These are phyloP conservation scores for Orthosia gothica DNA, from an alignment of 2,888 invertebrate genomes.

Conservation along the genomic window DNA sequence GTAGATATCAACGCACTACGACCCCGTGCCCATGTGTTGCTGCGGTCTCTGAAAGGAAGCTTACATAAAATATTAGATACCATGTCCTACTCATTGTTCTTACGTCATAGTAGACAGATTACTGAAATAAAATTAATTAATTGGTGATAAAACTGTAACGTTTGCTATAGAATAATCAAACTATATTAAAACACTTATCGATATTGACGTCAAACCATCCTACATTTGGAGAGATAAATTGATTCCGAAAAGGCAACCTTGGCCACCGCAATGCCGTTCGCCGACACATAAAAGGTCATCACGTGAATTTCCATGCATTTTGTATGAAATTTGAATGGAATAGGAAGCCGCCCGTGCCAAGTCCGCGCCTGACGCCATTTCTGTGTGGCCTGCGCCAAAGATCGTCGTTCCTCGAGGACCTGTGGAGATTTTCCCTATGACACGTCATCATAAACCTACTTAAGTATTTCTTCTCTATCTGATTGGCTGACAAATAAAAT, in stretches of 20 bases:
- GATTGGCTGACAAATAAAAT: not conserved
- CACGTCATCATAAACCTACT: not conserved
- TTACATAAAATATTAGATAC: not conserved
- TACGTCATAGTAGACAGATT: slow-evolving; percentile 6
- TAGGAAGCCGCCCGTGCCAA: no score
- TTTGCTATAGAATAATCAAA: slow-evolving; percentile 3
- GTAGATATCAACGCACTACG: no score
- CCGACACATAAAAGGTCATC: no score
- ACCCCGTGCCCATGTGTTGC: not conserved
- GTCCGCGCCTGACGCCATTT: no score
- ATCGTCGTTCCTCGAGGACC: no score
- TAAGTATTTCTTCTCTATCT: not conserved
- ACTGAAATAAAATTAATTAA: slow-evolving; percentile 12
- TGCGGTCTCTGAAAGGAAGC: not conserved
- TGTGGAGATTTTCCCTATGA: not conserved
- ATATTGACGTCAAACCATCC: slow-evolving; percentile 42
- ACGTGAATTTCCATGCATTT: no score
- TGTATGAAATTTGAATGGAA: no score
- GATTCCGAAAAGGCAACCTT: no score
- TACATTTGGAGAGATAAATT: slow-evolving; percentile 39
- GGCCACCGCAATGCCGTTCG: no score
- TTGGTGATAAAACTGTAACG: slow-evolving; percentile 4
- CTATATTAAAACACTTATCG: slow-evolving; percentile 21
- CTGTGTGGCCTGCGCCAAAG: no score
- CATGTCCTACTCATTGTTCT: not conserved